Evolutionary conservation across 2,113 vertebrate species (phyloP).

Genomic region (Condylura cristata): DNA sequence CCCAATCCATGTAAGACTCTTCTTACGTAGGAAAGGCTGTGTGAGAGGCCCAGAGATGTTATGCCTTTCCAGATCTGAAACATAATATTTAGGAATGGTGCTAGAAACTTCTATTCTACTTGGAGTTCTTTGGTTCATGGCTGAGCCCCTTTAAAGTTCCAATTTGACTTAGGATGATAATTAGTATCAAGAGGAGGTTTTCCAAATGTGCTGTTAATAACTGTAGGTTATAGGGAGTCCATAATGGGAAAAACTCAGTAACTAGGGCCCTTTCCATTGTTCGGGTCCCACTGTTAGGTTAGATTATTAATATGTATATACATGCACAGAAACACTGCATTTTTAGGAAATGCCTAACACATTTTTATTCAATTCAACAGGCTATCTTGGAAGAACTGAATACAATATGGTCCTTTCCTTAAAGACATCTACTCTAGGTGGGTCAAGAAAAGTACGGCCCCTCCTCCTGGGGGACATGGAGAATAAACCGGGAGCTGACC

Average conservation of each 20-base stretch:
- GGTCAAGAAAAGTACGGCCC: background rate
- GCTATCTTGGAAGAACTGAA: background rate
- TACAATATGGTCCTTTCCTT: background rate
- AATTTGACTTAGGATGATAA: background rate
- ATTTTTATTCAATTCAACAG: slow-evolving; percentile 18
- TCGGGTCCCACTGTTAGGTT: background rate
- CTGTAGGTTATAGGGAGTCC: background rate
- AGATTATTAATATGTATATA: background rate
- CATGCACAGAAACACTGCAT: background rate
- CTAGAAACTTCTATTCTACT: slow-evolving; percentile 33
- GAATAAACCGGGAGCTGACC: background rate
- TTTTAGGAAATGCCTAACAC: background rate
- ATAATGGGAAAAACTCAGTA: slow-evolving; percentile 21
- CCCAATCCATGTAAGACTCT: background rate
- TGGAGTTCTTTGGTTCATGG: background rate
- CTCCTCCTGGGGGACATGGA: background rate
- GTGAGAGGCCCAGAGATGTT: background rate
- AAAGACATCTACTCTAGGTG: background rate
- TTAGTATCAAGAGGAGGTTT: background rate
- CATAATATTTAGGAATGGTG: background rate
- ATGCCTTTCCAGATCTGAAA: slow-evolving; percentile 13
- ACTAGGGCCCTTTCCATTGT: background rate
- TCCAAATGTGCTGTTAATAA: background rate
- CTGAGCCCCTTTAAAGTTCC: slow-evolving; percentile 21
- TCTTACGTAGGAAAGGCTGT: background rate